Evolutionary conservation across 2,888 invertebrate species (phyloP).

Genomic region (Heliconius aoede): DNA sequence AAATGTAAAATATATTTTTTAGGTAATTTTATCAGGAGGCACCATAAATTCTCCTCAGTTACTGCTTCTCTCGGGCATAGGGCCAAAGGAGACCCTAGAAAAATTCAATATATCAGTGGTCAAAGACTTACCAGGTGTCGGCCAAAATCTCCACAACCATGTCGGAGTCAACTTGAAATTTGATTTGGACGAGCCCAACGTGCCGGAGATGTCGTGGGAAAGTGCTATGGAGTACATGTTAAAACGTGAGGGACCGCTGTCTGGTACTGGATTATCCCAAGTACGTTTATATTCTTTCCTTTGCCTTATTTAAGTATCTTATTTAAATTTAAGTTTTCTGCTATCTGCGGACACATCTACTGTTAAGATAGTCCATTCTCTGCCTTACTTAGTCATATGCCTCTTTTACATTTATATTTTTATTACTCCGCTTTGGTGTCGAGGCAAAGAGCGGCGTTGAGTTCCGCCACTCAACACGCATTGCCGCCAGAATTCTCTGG

Average conservation of each 20-base stretch:
- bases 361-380: background rate
- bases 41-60: slow-evolving; percentile 87
- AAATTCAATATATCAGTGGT: slow-evolving; percentile 84
- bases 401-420: too few relatives aligned
- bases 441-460: too few relatives aligned
- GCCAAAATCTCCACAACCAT: slow-evolving; percentile 88
- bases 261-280: slow-evolving; percentile 87
- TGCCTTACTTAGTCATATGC: too few relatives aligned
- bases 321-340: too few relatives aligned
- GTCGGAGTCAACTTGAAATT: slow-evolving; percentile 85
- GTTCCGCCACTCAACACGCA: too few relatives aligned
- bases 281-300: slow-evolving; percentile 55
- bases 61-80: slow-evolving; percentile 86
- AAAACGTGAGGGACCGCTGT: slow-evolving; percentile 84
- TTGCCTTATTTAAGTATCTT: background rate
- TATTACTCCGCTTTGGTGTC: too few relatives aligned
- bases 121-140: slow-evolving; percentile 87
- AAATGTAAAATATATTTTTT: too few relatives aligned
- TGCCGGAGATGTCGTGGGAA: slow-evolving; percentile 85
- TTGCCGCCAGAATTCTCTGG: too few relatives aligned
- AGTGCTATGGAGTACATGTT: slow-evolving; percentile 85
- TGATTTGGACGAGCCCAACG: slow-evolving; percentile 77
- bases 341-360: too few relatives aligned
- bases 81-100: slow-evolving; percentile 84
- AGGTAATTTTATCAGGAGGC: slow-evolving; percentile 85